phyloP scores from a whole-genome alignment of 2,113 vertebrate species.

The Stegastes partitus region DNA sequence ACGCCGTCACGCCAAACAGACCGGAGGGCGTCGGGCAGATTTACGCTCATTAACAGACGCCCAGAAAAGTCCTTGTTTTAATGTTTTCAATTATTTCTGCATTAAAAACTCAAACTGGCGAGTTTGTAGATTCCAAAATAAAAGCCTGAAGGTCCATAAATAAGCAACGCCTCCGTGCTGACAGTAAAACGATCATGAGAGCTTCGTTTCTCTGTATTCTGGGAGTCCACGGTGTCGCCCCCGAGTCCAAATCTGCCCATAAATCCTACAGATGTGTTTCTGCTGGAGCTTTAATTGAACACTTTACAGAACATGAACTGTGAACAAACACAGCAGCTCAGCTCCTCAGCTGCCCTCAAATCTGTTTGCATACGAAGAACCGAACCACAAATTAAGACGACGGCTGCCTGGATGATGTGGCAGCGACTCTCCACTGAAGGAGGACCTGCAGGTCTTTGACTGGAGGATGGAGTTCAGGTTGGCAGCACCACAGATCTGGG shows the following conservation, averaged over 20 bases:
- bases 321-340: conserved; percentile 3
- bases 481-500: no score
- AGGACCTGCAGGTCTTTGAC: no score
- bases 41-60: conserved; percentile 33
- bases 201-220: conserved; percentile 10
- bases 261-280: conserved; percentile 27
- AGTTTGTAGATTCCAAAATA: not conserved
- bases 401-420: no score
- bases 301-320: conserved; percentile 24
- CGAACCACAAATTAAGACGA: no score
- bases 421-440: no score
- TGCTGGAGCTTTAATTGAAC: conserved; percentile 7
- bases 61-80: conserved; percentile 35
- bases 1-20: conserved; percentile 33
- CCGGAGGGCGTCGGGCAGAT: conserved; percentile 60
- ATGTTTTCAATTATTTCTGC: conserved; percentile 64
- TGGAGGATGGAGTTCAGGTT: no score
- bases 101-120: conserved; percentile 44
- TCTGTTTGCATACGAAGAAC: not conserved
- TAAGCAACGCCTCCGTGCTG: conserved; percentile 34
- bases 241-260: conserved; percentile 5
- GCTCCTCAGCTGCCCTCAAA: not conserved
- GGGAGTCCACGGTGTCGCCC: conserved; percentile 15
- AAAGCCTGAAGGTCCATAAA: conserved; percentile 48
- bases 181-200: conserved; percentile 40